phyloP scores from a whole-genome alignment of 2,797 vertebrate genomes.

The Rhodeus uyekii region DNA sequence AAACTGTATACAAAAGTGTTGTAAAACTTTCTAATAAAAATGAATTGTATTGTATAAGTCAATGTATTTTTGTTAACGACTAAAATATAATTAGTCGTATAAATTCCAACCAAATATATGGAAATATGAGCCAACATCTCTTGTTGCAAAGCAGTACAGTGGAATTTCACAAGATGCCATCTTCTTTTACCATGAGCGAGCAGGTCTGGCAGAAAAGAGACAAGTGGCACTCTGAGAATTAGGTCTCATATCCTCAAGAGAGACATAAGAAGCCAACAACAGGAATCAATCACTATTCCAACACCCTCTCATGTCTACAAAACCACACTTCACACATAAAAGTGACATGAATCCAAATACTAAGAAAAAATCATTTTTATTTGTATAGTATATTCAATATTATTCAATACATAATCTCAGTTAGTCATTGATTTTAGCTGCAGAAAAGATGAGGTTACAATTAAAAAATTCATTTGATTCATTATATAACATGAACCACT shows the following conservation, averaged over 20 bases:
- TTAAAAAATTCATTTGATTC: background rate
- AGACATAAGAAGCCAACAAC: background rate
- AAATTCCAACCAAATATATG: conserved; percentile 3
- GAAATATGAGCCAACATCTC: background rate
- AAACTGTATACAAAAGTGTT: background rate
- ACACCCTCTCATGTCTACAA: background rate
- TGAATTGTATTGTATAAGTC: background rate
- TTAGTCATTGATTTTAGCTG: background rate
- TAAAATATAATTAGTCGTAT: background rate
- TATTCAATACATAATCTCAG: background rate
- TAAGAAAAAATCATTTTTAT: background rate
- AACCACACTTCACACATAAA: background rate
- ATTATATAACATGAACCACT: background rate
- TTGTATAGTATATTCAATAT: background rate
- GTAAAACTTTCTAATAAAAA: background rate
- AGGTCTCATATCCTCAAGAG: background rate
- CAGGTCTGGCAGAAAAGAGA: conserved; percentile 34
- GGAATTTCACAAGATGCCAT: conserved; percentile 58
- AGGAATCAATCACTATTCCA: background rate
- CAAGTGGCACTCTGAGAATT: background rate
- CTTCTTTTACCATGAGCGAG: conserved; percentile 72
- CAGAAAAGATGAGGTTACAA: background rate
- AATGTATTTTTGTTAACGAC: background rate
- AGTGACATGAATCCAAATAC: background rate
- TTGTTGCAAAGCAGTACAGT: conserved; percentile 48